Evolutionary conservation across 1,140 invertebrate genomes (phyloP).

Genomic region (Stegodyphus mimosarum): DNA sequence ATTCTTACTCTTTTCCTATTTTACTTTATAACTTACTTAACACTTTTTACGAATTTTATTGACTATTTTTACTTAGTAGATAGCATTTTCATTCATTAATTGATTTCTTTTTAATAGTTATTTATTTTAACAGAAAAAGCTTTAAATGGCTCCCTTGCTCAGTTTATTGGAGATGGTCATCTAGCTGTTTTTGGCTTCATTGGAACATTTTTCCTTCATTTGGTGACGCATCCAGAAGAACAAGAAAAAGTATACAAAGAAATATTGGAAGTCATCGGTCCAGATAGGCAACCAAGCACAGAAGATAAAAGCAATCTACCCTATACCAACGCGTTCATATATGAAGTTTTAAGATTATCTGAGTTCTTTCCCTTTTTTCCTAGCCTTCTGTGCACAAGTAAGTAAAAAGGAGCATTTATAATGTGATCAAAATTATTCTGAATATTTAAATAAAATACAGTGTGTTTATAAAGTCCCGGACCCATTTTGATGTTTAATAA

Average conservation of each 20-base stretch:
- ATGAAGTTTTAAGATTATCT: not conserved
- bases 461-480: too few species aligned
- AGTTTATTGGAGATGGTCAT: not conserved
- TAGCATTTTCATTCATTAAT: too few species aligned
- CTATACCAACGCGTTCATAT: not conserved
- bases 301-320: not conserved
- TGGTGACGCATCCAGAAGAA: not conserved
- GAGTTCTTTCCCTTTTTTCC: not conserved
- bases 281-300: not conserved
- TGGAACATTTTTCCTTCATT: not conserved
- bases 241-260: not conserved
- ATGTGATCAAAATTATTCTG: too few species aligned
- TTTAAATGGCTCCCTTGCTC: not conserved
- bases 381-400: not conserved
- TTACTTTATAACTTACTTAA: too few species aligned
- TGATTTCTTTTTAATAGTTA: too few species aligned
- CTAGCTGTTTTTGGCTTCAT: not conserved
- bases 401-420: not conserved
- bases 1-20: too few species aligned
- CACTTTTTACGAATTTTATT: too few species aligned
- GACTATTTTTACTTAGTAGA: too few species aligned
- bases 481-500: too few species aligned
- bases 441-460: too few species aligned
- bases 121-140: not conserved
- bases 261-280: not conserved